Percentiles rank a stretch among this genome's conserved stretches.
Conservation (phyloP, 2,113 vertebrate genomes). For the Gopherus flavomarginatus region DNA sequence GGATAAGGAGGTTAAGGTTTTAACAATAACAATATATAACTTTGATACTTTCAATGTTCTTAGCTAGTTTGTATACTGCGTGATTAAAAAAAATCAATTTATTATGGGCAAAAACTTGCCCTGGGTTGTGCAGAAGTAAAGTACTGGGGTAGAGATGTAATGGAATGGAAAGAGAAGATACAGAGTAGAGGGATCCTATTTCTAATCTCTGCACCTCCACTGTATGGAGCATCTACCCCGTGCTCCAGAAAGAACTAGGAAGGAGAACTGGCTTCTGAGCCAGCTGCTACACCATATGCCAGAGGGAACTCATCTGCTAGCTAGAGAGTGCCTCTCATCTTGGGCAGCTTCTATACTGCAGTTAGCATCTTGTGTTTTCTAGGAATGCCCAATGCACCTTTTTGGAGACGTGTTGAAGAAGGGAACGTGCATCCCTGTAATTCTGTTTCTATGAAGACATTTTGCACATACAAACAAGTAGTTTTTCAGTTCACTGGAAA, state of each 20-base stretch:
- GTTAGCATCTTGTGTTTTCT: neutral
- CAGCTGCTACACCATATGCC: neutral
- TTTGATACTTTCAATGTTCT: neutral
- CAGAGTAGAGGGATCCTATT: neutral
- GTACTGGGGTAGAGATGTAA: accelerated
- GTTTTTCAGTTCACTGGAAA: neutral
- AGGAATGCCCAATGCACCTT: no score
- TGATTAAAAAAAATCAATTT: neutral
- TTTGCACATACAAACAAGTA: neutral
- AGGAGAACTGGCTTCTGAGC: neutral
- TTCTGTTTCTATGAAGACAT: neutral
- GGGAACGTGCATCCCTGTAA: neutral
- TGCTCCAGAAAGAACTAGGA: neutral
- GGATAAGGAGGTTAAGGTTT: neutral
- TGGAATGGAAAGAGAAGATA: neutral
- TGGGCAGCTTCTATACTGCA: accelerated
- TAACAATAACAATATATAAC: neutral
- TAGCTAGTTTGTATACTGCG: neutral
- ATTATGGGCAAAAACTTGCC: neutral
- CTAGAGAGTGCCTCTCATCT: neutral
- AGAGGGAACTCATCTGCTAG: neutral
- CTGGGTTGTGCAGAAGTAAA: neutral
- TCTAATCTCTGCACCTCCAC: neutral
- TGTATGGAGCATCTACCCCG: neutral
- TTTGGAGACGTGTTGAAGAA: neutral